phyloP scores from a whole-genome alignment of 2,888 invertebrate species.

The Drosophila basisetae region DNA sequence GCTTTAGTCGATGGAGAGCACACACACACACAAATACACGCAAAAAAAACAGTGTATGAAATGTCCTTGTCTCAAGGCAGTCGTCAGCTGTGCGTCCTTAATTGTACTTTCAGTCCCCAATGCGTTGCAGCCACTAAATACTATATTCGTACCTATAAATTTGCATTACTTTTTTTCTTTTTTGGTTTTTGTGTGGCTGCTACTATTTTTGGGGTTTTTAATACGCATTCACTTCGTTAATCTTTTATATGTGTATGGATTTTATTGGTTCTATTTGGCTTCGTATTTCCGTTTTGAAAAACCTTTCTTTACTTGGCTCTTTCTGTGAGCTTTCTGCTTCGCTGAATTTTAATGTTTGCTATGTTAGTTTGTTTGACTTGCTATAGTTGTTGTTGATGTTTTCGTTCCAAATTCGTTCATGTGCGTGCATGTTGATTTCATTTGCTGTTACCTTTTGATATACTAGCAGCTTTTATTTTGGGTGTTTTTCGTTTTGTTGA shows the following conservation, averaged over 20 bases:
- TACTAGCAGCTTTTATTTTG: conserved; percentile 44
- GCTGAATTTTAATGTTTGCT: conserved; percentile 76
- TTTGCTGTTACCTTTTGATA: conserved; percentile 65
- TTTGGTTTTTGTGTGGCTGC: not conserved
- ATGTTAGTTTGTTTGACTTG: conserved; percentile 29
- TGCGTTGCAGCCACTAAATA: conserved; percentile 22
- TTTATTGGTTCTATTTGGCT: conserved; percentile 35
- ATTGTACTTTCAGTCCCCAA: conserved; percentile 23
- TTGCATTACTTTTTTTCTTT: conserved; percentile 22
- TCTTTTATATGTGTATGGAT: conserved; percentile 24
- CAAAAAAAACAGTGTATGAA: conserved; percentile 14
- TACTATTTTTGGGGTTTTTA: conserved; percentile 32
- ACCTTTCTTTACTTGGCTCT: conserved; percentile 21
- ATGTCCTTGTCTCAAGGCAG: conserved; percentile 42
- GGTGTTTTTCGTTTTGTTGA: conserved; percentile 13
- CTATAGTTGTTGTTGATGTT: not conserved
- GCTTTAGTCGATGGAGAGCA: conserved; percentile 55
- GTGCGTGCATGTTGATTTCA: conserved; percentile 79
- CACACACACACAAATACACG: conserved; percentile 5
- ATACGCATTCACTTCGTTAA: conserved; percentile 54
- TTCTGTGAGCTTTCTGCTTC: conserved; percentile 62
- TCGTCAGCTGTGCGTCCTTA: conserved; percentile 64
- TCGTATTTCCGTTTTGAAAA: conserved; percentile 26
- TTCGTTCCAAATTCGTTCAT: conserved; percentile 56
- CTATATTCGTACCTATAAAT: conserved; percentile 43